A percentile compares a stretch with the other conserved stretches of the same genome.
Evolutionary conservation across 2,888 invertebrate genomes (phyloP).

Genomic region (Aromia moschata): DNA sequence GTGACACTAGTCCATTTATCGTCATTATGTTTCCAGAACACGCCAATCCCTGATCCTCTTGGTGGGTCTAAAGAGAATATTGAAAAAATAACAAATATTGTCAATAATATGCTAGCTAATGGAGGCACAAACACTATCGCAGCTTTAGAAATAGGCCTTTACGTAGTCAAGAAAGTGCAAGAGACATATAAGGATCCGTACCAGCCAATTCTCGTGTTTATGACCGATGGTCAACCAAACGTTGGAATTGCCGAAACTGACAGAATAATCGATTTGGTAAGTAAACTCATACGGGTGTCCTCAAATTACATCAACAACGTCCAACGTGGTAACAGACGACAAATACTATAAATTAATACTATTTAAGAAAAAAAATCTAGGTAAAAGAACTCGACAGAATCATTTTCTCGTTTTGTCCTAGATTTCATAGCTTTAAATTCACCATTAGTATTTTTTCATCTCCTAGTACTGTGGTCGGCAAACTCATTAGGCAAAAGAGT

Average conservation of each 20-base stretch:
- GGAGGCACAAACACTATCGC: conserved; percentile 74
- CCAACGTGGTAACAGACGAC: too few relatives aligned
- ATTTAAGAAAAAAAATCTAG: too few relatives aligned
- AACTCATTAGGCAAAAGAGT: too few relatives aligned
- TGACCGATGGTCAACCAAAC: conserved; percentile 72
- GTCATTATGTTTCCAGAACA: conserved; percentile 44
- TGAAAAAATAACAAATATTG: conserved; percentile 66
- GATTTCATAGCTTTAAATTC: too few relatives aligned
- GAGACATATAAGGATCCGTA: conserved; percentile 47
- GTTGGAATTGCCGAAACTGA: conserved; percentile 65
- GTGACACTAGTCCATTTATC: too few relatives aligned
- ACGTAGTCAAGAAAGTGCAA: conserved; percentile 43
- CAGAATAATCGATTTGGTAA: conserved; percentile 57
- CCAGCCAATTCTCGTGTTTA: conserved; percentile 70
- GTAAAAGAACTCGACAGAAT: too few relatives aligned
- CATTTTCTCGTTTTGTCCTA: too few relatives aligned
- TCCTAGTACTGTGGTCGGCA: too few relatives aligned
- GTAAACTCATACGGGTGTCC: neutral
- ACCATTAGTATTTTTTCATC: too few relatives aligned
- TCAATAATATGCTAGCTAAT: conserved; percentile 64
- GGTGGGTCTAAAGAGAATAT: conserved; percentile 67
- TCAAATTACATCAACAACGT: too few relatives aligned
- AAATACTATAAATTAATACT: too few relatives aligned
- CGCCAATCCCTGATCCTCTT: conserved; percentile 62
- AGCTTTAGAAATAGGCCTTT: conserved; percentile 67